Percentiles rank a stretch among this genome's conserved stretches.
These are phyloP conservation scores for Oxyura jamaicensis DNA, from an alignment of 2,113 vertebrate species.

Conservation along the genomic window DNA sequence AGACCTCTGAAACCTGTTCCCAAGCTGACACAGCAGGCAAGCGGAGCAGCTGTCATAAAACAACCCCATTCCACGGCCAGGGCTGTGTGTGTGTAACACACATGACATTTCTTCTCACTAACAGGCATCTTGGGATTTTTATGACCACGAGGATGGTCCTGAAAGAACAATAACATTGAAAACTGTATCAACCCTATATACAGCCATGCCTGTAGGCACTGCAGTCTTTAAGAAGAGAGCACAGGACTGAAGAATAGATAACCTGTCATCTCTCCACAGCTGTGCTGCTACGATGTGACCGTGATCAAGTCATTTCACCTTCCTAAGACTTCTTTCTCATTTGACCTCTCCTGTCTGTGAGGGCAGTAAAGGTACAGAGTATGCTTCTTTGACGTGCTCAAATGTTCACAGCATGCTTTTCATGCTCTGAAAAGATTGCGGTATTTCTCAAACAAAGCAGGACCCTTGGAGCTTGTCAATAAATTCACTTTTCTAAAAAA, in stretches of 20 bases:
- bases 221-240: background rate
- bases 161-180: background rate
- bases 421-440: background rate
- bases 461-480: background rate
- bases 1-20: background rate
- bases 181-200: rapidly evolving
- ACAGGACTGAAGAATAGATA: background rate
- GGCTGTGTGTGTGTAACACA: background rate
- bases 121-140: background rate
- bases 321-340: background rate
- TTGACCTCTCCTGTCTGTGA: background rate
- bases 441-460: background rate
- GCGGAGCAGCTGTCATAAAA: background rate
- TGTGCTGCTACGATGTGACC: rapidly evolving
- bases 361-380: background rate
- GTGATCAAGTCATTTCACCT: background rate
- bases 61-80: background rate
- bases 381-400: background rate
- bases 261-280: background rate
- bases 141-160: background rate
- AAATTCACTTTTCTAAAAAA: background rate
- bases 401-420: background rate
- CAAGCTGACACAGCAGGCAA: background rate
- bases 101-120: background rate
- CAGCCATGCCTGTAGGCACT: background rate